These are phyloP conservation scores for Dascillus cervinus DNA, from an alignment of 2,888 invertebrate genomes.

Conservation along the genomic window DNA sequence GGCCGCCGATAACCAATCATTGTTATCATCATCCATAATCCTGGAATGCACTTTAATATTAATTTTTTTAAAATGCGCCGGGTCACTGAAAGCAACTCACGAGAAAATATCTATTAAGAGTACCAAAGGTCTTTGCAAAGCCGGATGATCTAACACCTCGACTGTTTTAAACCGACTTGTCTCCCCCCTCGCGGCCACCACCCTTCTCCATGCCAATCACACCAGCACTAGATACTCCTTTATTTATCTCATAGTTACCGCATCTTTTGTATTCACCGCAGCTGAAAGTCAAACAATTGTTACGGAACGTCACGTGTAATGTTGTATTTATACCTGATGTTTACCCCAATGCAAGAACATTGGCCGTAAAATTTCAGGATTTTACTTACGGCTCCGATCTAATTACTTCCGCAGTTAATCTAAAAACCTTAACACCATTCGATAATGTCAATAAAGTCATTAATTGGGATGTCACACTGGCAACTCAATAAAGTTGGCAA, in stretches of 20 bases:
- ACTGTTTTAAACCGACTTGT: conserved; percentile 34
- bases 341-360: too few relatives aligned
- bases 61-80: too few relatives aligned
- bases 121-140: conserved; percentile 24
- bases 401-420: too few relatives aligned
- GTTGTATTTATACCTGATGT: too few relatives aligned
- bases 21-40: conserved; percentile 27
- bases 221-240: conserved; percentile 21
- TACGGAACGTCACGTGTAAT: too few relatives aligned
- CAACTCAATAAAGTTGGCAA: conserved; percentile 26
- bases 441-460: conserved; percentile 32
- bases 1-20: conserved; percentile 27
- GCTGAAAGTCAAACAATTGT: too few relatives aligned
- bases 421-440: conserved; percentile 20
- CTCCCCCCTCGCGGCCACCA: conserved; percentile 28
- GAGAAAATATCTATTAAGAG: conserved; percentile 9
- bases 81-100: conserved; percentile 7
- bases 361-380: too few relatives aligned
- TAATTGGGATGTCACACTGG: conserved; percentile 26
- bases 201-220: conserved; percentile 34
- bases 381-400: too few relatives aligned
- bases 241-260: conserved; percentile 12
- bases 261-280: conserved; percentile 4
- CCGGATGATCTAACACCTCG: conserved; percentile 29
- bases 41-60: too few relatives aligned